Evolutionary conservation across 2,888 invertebrate species (phyloP).

Genomic region (Xylota segnis): DNA sequence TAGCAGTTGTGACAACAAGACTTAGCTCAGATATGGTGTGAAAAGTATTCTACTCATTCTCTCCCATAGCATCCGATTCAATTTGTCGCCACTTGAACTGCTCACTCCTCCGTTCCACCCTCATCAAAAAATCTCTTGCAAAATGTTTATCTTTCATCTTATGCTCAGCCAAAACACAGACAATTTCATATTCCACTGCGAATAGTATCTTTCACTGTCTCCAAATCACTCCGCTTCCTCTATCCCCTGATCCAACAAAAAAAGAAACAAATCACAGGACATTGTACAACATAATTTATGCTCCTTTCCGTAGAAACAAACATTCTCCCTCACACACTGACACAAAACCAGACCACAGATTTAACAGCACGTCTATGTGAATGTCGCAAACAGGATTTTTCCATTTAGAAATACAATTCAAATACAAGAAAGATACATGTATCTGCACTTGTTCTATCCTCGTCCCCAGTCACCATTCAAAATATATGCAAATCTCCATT

Average conservation of each 20-base stretch:
- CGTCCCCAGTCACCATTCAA: not conserved
- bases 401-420: conserved; percentile 53
- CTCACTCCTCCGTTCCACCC: not conserved
- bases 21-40: not conserved
- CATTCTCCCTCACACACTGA: not conserved
- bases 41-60: not conserved
- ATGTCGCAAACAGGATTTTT: conserved; percentile 48
- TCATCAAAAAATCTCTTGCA: not conserved
- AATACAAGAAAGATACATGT: conserved; percentile 36
- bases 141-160: conserved; percentile 8
- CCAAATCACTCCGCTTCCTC: not conserved
- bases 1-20: not conserved
- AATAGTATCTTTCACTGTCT: conserved; percentile 3
- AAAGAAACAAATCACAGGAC: not conserved
- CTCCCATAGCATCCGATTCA: not conserved
- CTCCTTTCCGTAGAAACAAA: conserved; percentile 7
- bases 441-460: conserved; percentile 29
- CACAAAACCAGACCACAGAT: not conserved
- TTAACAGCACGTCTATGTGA: not conserved
- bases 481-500: conserved; percentile 40
- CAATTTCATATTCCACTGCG: conserved; percentile 9
- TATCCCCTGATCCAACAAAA: conserved; percentile 10
- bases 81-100: conserved; percentile 1
- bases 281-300: conserved; percentile 37
- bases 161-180: conserved; percentile 3